Conservation (phyloP, 1,140 invertebrate genomes). For the Zaprionus ghesquierei region DNA sequence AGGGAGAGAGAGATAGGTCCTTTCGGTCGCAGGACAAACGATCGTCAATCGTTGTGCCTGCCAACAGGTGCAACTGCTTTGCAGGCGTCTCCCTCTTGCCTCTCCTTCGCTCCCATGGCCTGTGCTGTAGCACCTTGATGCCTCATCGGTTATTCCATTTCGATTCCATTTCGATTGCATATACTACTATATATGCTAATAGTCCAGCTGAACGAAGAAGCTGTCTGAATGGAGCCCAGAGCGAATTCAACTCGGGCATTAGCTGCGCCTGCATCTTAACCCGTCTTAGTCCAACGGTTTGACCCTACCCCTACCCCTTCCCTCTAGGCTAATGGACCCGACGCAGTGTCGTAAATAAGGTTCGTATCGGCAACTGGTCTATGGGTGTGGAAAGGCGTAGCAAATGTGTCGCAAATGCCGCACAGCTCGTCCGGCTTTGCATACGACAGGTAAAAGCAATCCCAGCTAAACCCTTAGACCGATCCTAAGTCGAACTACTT, state of each 20-base stretch:
- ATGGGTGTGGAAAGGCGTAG: conserved; percentile 24
- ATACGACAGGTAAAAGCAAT: conserved; percentile 2
- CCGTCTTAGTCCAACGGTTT: background rate
- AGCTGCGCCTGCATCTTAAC: conserved; percentile 15
- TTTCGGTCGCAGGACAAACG: conserved; percentile 23
- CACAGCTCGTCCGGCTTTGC: background rate
- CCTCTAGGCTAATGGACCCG: conserved; percentile 9
- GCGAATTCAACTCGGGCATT: background rate
- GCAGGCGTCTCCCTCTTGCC: conserved; percentile 6
- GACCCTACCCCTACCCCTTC: background rate
- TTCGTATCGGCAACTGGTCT: background rate
- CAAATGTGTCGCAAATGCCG: conserved; percentile 26
- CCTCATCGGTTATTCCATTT: conserved; percentile 7
- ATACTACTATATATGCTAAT: conserved; percentile 22
- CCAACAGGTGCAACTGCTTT: conserved; percentile 66
- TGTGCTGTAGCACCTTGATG: background rate
- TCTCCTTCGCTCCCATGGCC: background rate
- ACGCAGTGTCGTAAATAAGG: conserved; percentile 26
- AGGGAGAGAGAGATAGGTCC: background rate
- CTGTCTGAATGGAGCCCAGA: background rate
- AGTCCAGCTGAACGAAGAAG: background rate
- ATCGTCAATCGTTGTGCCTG: conserved; percentile 28
- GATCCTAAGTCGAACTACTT: background rate
- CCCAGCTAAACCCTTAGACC: background rate
- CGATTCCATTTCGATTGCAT: background rate